Evolutionary conservation across 2,888 invertebrate species (phyloP), one percentile per base, ranked within the genome.

Genomic region (Morpho deidamia): DNA sequence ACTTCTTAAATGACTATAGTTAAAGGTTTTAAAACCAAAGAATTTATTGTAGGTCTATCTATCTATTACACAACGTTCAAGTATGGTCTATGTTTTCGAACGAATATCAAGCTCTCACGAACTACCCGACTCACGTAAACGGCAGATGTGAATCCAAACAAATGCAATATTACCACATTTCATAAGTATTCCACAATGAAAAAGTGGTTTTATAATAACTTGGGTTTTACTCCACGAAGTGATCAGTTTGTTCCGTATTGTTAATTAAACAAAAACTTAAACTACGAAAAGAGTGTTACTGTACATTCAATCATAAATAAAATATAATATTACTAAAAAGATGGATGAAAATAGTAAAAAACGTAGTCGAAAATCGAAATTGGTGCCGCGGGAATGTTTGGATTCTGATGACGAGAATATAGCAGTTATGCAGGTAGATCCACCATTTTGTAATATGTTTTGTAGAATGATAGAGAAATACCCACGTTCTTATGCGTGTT

Each of bases 341-440:
- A 64, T 64, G 63, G 55, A 58, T 2, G 52, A 51, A 39, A 51
- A 48, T 37, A 48, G 7, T 44, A 63, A 62, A 37, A 77, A 68
- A 61, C 59, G 68, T 34, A 53, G 58, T 23, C 68, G 76, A 44
- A 78, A 77, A 55, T 53, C 71, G 4, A 77, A 74, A 53, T 58
- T 76, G 46, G 66, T 70, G 52, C 68, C 66, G 23, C 66, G 77
- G 7, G 58, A 69, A 9, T 66, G 56, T 44, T 37, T 47, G 8
- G 69, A 65, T 37, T 58, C 61, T 0, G 65, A 68, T 14, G 63
- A 65, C 39, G 65, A 68, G 51, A 47, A 58, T 47, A 55, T 59
- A 8, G 57, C 51, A 12, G 44, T 50, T 51, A 59, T 67, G 68
- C 63, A 72, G 71, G 70, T 69, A 66, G 62, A 62, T 52, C 51